Evolutionary conservation across 2,888 invertebrate species (phyloP).

Genomic region (Acutogordius australiensis): DNA sequence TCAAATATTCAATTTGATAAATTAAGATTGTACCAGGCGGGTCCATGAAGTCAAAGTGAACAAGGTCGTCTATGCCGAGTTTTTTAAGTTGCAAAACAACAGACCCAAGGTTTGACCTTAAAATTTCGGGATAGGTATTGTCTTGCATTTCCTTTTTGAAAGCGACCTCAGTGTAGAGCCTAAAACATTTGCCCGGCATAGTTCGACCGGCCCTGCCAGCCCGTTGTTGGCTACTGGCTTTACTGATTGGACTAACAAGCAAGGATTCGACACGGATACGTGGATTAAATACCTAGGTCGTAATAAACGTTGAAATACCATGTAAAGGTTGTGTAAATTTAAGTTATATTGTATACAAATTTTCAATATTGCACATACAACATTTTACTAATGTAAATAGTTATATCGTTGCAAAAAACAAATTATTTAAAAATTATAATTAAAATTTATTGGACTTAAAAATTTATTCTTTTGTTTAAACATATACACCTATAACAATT

Average conservation of each 20-base stretch:
- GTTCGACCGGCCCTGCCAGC: conserved; percentile 92
- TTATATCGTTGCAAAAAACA: too few relatives aligned
- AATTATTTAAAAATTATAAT: too few relatives aligned
- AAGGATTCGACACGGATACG: conserved; percentile 74
- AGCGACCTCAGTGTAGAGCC: conserved; percentile 57
- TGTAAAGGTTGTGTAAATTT: too few relatives aligned
- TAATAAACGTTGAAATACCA: too few relatives aligned
- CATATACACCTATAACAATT: too few relatives aligned
- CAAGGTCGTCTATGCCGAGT: conserved; percentile 86
- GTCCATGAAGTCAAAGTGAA: conserved; percentile 99
- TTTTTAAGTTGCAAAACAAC: conserved; percentile 94
- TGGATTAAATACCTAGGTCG: conserved; percentile 49
- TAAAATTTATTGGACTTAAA: too few relatives aligned
- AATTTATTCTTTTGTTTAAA: too few relatives aligned
- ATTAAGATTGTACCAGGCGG: conserved; percentile 52
- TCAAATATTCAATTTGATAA: too few relatives aligned
- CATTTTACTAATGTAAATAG: too few relatives aligned
- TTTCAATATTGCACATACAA: too few relatives aligned
- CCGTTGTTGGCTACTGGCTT: conserved; percentile 89
- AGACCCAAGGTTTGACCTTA: conserved; percentile 66
- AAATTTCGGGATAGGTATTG: conserved; percentile 82
- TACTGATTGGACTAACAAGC: conserved; percentile 86
- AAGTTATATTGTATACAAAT: too few relatives aligned
- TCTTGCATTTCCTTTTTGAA: conserved; percentile 90
- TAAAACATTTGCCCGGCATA: conserved; percentile 85